Evolutionary conservation across 1,140 invertebrate genomes (phyloP).

Genomic region (Aphaenogaster rudis): DNA sequence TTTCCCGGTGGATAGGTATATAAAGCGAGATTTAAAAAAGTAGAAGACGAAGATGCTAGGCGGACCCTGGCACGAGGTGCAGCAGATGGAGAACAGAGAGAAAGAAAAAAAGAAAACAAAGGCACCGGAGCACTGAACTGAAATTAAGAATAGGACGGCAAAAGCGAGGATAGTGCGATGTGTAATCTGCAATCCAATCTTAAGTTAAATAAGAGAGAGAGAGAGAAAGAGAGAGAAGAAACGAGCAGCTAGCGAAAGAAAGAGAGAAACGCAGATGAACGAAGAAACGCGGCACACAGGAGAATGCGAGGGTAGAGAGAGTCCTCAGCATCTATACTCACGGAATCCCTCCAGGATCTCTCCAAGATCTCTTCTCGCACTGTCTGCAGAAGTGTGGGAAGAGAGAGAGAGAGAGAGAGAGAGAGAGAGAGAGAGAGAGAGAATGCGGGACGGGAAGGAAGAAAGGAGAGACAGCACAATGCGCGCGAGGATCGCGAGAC

Average conservation of each 20-base stretch:
- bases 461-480: conserved; percentile 72
- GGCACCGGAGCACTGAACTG: conserved; percentile 47
- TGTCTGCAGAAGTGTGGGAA: conserved; percentile 67
- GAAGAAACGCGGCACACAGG: conserved; percentile 43
- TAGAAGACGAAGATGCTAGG: conserved; percentile 52
- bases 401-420: not conserved
- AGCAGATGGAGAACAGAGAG: conserved; percentile 26
- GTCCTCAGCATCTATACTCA: conserved; percentile 68
- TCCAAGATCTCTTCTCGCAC: conserved; percentile 74
- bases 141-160: conserved; percentile 69
- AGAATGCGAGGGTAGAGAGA: conserved; percentile 57
- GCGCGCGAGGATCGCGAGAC: conserved; percentile 76
- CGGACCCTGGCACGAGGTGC: conserved; percentile 4
- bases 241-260: not conserved
- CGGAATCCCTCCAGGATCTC: conserved; percentile 75
- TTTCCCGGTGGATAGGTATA: conserved; percentile 58
- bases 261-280: conserved; percentile 53
- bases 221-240: conserved; percentile 14
- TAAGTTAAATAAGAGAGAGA: conserved; percentile 77
- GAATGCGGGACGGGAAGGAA: not conserved
- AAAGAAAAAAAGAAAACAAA: conserved; percentile 36
- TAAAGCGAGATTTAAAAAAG: conserved; percentile 68
- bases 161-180: conserved; percentile 67
- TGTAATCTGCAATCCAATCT: conserved; percentile 80
- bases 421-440: not conserved